Evolutionary conservation across 1,140 invertebrate species (phyloP).

Genomic region (Cydia fagiglandana): DNA sequence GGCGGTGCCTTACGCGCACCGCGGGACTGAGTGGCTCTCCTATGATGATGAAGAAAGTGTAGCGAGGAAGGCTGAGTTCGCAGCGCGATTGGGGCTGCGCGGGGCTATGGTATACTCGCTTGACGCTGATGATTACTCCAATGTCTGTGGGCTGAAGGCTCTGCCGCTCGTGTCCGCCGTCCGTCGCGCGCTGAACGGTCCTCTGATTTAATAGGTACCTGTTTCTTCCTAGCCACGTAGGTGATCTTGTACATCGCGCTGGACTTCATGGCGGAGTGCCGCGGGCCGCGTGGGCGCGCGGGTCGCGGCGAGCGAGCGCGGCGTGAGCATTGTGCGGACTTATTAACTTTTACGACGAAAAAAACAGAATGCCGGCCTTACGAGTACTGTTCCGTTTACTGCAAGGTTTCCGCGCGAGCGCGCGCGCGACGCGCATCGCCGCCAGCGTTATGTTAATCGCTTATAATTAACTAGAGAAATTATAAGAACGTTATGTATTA

Average conservation of each 20-base stretch:
- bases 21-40: constrained; percentile 91
- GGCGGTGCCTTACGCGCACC: constrained; percentile 88
- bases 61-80: constrained; percentile 85
- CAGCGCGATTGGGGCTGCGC: constrained; percentile 81
- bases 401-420: constrained; percentile 40
- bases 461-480: constrained; percentile 10
- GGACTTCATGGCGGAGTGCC: constrained; percentile 59
- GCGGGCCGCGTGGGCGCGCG: constrained; percentile 39
- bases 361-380: constrained; percentile 51
- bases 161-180: constrained; percentile 15
- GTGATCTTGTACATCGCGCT: constrained; percentile 74
- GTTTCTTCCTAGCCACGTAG: constrained; percentile 66
- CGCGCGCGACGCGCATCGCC: constrained; percentile 14
- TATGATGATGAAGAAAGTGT: constrained; percentile 90
- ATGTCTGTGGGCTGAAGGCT: constrained; percentile 41
- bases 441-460: constrained; percentile 29
- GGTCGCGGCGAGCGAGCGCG: constrained; percentile 40
- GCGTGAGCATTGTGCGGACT: constrained; percentile 55
- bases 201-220: constrained; percentile 51
- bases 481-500: neutral
- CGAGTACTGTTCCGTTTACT: constrained; percentile 42
- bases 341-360: constrained; percentile 68
- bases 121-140: constrained; percentile 85
- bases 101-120: constrained; percentile 89
- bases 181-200: neutral